A percentile compares a stretch with the other conserved stretches of the same genome.
phyloP scores from a whole-genome alignment of 2,113 vertebrate species.

The Mormoops blainvillei region DNA sequence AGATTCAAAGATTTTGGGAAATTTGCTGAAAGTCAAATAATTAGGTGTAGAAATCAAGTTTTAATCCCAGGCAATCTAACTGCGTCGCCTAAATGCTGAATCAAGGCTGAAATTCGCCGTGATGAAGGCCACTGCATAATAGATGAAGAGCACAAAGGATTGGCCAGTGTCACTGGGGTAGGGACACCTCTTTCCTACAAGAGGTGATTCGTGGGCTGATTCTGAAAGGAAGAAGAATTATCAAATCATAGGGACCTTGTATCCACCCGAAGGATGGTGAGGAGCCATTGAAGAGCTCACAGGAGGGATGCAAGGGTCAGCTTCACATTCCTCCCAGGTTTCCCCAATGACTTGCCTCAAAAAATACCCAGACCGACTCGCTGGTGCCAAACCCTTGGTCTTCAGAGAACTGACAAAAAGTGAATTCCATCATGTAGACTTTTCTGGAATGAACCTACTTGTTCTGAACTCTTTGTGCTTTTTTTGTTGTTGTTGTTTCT shows the following conservation, averaged over 20 bases:
- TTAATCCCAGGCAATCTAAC: neutral
- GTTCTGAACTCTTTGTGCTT: constrained; percentile 45
- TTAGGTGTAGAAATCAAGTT: neutral
- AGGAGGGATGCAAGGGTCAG: neutral
- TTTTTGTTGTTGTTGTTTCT: constrained; percentile 30
- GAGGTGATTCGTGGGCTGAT: neutral
- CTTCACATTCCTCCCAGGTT: neutral
- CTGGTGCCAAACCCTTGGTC: neutral
- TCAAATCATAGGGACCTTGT: neutral
- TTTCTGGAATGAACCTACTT: constrained; percentile 2
- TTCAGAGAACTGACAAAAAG: neutral
- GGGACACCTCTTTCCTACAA: neutral
- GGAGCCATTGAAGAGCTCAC: neutral
- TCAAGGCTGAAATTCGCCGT: neutral
- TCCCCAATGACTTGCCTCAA: neutral
- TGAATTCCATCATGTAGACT: neutral
- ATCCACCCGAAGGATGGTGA: neutral
- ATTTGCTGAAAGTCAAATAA: neutral
- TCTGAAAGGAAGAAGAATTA: neutral
- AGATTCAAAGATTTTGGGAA: neutral
- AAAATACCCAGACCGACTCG: neutral
- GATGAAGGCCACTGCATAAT: neutral
- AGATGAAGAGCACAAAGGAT: neutral
- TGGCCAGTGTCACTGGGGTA: neutral
- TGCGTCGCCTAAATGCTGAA: neutral